Percentiles rank a stretch among this genome's conserved stretches.
These are phyloP conservation scores for Pediacus dermestoides DNA, from an alignment of 2,888 invertebrate species.

Conservation along the genomic window DNA sequence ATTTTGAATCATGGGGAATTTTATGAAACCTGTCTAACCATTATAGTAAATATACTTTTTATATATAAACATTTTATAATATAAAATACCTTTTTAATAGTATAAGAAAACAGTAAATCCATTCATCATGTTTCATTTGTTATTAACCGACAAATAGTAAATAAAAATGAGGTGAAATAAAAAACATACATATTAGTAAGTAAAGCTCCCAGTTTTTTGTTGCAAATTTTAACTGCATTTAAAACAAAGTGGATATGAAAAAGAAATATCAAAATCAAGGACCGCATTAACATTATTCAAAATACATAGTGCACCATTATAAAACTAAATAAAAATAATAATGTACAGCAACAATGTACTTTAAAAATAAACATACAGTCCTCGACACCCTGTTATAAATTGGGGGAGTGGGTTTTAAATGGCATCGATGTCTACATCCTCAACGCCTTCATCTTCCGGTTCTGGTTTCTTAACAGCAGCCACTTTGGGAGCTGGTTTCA, in stretches of 20 bases:
- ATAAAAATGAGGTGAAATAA: slow-evolving; percentile 20
- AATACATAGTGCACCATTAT: too few species aligned
- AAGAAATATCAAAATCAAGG: slow-evolving; percentile 17
- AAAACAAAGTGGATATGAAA: slow-evolving; percentile 12
- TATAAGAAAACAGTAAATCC: slow-evolving; percentile 12
- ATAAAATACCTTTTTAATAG: slow-evolving; percentile 20
- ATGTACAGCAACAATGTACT: too few species aligned
- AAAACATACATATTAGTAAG: slow-evolving; percentile 15
- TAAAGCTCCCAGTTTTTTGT: slow-evolving; percentile 10
- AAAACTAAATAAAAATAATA: too few species aligned
- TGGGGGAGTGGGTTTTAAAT: slow-evolving; percentile 61
- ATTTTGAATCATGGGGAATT: too few species aligned
- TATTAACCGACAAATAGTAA: slow-evolving; percentile 25
- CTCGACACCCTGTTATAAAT: slow-evolving; percentile 22
- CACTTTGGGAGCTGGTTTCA: slow-evolving; percentile 49
- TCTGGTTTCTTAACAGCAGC: slow-evolving; percentile 48
- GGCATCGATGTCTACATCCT: slow-evolving; percentile 90
- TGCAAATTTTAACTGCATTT: too few species aligned
- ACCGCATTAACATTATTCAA: slow-evolving; percentile 4
- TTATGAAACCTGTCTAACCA: too few species aligned
- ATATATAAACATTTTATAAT: slow-evolving; percentile 27
- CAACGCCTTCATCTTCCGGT: slow-evolving; percentile 69
- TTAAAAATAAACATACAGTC: too few species aligned
- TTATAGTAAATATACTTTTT: slow-evolving; percentile 32
- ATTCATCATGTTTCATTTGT: slow-evolving; percentile 20